Evolutionary conservation across 2,888 invertebrate species (phyloP).

Genomic region (Hydropsyche betteni): DNA sequence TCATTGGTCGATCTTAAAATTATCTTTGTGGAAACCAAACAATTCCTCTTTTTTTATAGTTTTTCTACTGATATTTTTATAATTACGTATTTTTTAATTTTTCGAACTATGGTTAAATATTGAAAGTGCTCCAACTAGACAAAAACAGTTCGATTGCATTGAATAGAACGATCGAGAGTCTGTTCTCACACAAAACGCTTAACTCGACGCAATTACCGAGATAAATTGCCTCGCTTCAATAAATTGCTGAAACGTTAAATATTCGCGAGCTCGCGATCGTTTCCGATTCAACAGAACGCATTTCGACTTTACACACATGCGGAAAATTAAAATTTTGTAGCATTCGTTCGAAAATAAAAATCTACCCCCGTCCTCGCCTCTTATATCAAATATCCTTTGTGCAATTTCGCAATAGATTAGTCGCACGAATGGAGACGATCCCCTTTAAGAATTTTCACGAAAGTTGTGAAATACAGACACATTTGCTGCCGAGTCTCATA

Average conservation of each 20-base stretch:
- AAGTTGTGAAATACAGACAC: too few species aligned
- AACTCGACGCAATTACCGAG: conserved; percentile 22
- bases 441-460: background rate
- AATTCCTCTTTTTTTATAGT: too few species aligned
- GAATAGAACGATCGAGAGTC: background rate
- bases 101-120: too few species aligned
- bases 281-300: background rate
- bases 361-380: background rate
- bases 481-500: too few species aligned
- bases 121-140: too few species aligned
- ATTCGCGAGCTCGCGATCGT: conserved; percentile 10
- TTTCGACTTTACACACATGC: background rate
- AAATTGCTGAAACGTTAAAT: conserved; percentile 22
- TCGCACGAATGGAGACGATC: conserved; percentile 6
- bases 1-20: too few species aligned
- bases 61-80: too few species aligned
- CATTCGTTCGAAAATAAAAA: background rate
- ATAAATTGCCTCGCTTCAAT: conserved; percentile 26
- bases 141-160: background rate
- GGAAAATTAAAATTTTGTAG: background rate
- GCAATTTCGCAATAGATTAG: background rate
- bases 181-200: conserved; percentile 8
- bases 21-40: too few species aligned
- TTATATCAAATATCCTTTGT: conserved; percentile 1
- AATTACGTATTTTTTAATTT: too few species aligned